These are phyloP conservation scores for Elanoides forficatus DNA, from an alignment of 2,113 vertebrate species.

Conservation along the genomic window DNA sequence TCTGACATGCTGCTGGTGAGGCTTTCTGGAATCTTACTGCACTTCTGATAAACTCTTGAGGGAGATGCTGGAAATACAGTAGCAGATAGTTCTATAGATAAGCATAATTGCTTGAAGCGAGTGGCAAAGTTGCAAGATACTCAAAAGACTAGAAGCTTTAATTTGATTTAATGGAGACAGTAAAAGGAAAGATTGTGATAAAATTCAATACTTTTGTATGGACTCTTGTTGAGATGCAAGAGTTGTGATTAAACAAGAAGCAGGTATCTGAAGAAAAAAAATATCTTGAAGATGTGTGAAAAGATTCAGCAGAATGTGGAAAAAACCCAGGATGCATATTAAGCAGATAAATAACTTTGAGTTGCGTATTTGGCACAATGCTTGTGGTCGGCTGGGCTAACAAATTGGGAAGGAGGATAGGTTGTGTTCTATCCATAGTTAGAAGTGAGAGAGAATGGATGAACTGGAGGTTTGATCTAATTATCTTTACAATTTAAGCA, in stretches of 20 bases:
- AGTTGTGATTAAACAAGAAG: background rate
- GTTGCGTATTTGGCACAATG: background rate
- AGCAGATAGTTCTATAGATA: background rate
- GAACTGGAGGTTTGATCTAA: background rate
- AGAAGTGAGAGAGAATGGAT: background rate
- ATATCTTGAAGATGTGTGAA: background rate
- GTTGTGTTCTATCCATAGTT: background rate
- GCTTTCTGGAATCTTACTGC: background rate
- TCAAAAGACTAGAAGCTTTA: background rate
- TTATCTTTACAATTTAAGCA: background rate
- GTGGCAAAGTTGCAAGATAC: background rate
- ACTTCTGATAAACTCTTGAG: background rate
- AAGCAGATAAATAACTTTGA: background rate
- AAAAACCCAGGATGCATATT: background rate
- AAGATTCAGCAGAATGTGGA: background rate
- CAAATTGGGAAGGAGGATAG: background rate
- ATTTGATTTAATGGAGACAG: background rate
- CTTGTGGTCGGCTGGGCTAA: background rate
- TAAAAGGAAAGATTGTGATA: background rate
- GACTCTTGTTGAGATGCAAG: background rate
- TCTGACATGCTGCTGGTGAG: background rate
- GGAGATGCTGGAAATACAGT: background rate
- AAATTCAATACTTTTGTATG: background rate
- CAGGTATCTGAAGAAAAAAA: background rate
- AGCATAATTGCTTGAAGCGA: fast-evolving